These are phyloP conservation scores for Spodoptera exigua DNA, from an alignment of 2,888 invertebrate genomes.

Conservation along the genomic window DNA sequence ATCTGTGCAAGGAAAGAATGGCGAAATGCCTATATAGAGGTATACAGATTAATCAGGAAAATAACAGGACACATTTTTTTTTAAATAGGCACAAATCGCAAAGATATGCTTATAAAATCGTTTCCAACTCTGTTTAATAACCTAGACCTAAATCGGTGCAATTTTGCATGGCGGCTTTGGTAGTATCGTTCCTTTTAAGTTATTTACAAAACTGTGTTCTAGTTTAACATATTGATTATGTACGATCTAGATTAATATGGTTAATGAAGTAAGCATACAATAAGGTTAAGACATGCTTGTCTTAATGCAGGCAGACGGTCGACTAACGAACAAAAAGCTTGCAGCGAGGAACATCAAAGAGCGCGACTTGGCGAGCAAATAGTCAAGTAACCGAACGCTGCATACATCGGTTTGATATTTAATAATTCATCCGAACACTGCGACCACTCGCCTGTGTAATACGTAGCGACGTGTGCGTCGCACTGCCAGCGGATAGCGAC, in stretches of 20 bases:
- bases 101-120: conserved; percentile 43
- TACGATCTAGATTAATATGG: conserved; percentile 6
- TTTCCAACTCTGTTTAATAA: conserved; percentile 35
- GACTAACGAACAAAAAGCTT: conserved; percentile 36
- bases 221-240: background rate
- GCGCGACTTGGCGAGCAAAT: conserved; percentile 33
- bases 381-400: conserved; percentile 69
- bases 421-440: conserved; percentile 81
- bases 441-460: conserved; percentile 78
- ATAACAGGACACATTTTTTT: conserved; percentile 29
- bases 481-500: conserved; percentile 57
- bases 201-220: too few relatives aligned
- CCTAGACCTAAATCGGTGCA: conserved; percentile 24
- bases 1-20: background rate
- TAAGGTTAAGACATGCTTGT: conserved; percentile 11
- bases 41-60: conserved; percentile 20
- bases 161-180: background rate
- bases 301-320: conserved; percentile 10
- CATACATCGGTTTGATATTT: conserved; percentile 74
- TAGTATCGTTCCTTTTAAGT: background rate
- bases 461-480: conserved; percentile 69
- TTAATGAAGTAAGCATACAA: conserved; percentile 22
- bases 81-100: conserved; percentile 20
- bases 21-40: background rate
- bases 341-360: conserved; percentile 39